Conservation (phyloP, 2,888 invertebrate genomes). For the Lepeophtheirus nordmannii region DNA sequence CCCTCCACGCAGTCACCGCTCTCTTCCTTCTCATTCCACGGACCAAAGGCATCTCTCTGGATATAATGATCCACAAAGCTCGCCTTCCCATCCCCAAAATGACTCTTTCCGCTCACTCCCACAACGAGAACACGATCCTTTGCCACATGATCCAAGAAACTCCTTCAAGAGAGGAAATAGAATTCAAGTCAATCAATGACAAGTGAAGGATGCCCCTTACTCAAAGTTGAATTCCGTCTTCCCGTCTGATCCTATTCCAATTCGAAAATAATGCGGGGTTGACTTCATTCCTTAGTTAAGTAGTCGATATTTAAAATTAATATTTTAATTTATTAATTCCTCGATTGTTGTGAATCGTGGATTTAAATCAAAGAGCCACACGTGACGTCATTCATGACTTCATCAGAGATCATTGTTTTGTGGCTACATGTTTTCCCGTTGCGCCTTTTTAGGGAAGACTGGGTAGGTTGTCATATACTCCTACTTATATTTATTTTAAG, state of each 20-base stretch:
- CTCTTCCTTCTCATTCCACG: not conserved
- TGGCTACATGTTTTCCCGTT: no score
- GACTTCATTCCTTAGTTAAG: not conserved
- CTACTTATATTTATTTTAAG: no score
- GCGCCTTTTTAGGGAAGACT: no score
- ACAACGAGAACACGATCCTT: not conserved
- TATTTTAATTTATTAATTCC: no score
- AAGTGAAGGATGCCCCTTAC: not conserved
- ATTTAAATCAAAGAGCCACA: no score
- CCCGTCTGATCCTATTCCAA: not conserved
- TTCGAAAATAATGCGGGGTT: not conserved
- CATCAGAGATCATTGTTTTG: no score
- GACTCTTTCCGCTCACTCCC: not conserved
- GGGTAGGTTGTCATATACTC: no score
- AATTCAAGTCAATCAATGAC: not conserved
- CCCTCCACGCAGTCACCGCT: not conserved
- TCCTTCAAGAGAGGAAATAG: not conserved
- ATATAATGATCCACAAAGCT: not conserved
- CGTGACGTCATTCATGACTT: no score
- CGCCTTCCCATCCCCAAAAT: not conserved
- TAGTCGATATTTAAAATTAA: no score
- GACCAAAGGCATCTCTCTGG: not conserved
- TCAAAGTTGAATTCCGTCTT: not conserved
- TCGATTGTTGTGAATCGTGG: no score
- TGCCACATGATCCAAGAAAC: not conserved